Conservation (phyloP, 2,113 vertebrate species). For the Cromileptes altivelis region DNA sequence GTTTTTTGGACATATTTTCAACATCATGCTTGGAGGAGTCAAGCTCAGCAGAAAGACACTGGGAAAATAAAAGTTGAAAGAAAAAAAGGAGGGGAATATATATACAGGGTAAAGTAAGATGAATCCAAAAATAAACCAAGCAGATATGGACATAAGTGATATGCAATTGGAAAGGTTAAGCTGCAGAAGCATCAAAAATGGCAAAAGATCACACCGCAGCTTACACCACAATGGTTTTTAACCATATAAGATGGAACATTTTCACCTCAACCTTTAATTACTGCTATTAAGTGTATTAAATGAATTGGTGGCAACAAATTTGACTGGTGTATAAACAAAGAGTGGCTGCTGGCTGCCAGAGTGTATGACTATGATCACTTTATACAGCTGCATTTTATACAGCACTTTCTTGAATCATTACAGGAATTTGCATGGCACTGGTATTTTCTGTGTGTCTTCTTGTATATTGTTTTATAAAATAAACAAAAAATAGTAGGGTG, state of each 20-base stretch:
- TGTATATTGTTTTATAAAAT: background rate
- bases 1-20: conserved; percentile 91
- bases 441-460: background rate
- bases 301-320: background rate
- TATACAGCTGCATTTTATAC: background rate
- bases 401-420: background rate
- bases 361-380: background rate
- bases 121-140: conserved; percentile 78
- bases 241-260: conserved; percentile 55
- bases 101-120: conserved; percentile 69
- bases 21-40: conserved; percentile 91
- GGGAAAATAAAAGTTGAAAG: conserved; percentile 85
- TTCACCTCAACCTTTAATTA: conserved; percentile 48
- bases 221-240: conserved; percentile 32
- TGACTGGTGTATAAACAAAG: background rate
- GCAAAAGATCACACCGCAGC: conserved; percentile 56
- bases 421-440: background rate
- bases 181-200: conserved; percentile 69
- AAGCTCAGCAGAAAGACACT: conserved; percentile 95
- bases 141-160: conserved; percentile 65
- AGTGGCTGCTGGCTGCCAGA: background rate
- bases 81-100: conserved; percentile 81
- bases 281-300: background rate
- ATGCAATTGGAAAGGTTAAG: conserved; percentile 75
- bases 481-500: background rate